These are phyloP conservation scores for Scaptodrosophila lebanonensis DNA, from an alignment of 1,140 invertebrate genomes.

Conservation along the genomic window DNA sequence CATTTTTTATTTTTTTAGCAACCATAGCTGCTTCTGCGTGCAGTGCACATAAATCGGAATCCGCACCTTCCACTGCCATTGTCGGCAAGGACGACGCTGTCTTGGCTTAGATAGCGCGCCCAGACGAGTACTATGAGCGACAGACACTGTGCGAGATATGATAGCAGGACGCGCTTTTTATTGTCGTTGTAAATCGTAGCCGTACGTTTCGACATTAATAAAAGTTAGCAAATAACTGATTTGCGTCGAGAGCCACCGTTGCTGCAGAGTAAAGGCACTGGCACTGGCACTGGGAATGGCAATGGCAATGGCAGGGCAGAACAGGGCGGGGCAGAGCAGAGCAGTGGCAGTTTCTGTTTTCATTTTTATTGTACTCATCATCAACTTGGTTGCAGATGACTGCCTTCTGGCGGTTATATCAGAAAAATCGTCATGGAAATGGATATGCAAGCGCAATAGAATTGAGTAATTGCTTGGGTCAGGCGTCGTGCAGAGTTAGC, in stretches of 20 bases:
- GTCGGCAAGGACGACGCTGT: conserved; percentile 52
- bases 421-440: conserved; percentile 14
- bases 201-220: conserved; percentile 75
- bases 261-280: conserved; percentile 23
- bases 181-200: conserved; percentile 75
- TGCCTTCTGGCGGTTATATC: conserved; percentile 41
- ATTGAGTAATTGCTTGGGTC: conserved; percentile 74
- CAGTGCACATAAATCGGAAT: conserved; percentile 74
- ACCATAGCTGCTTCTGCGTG: conserved; percentile 49
- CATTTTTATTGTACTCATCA: conserved; percentile 74
- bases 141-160: conserved; percentile 71
- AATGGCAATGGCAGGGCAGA: conserved; percentile 1
- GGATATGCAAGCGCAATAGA: conserved; percentile 66
- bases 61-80: conserved; percentile 69
- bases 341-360: conserved; percentile 64
- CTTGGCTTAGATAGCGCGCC: conserved; percentile 59
- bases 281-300: neutral
- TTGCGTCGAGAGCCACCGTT: neutral
- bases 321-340: conserved; percentile 8
- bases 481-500: conserved; percentile 69
- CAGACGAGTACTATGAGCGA: conserved; percentile 70
- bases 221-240: conserved; percentile 72
- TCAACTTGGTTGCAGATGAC: conserved; percentile 74
- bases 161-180: conserved; percentile 69
- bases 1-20: neutral